Evolutionary conservation across 2,113 vertebrate genomes (phyloP), one percentile per base, ranked within the genome.

Genomic region (Calidris pygmaea): DNA sequence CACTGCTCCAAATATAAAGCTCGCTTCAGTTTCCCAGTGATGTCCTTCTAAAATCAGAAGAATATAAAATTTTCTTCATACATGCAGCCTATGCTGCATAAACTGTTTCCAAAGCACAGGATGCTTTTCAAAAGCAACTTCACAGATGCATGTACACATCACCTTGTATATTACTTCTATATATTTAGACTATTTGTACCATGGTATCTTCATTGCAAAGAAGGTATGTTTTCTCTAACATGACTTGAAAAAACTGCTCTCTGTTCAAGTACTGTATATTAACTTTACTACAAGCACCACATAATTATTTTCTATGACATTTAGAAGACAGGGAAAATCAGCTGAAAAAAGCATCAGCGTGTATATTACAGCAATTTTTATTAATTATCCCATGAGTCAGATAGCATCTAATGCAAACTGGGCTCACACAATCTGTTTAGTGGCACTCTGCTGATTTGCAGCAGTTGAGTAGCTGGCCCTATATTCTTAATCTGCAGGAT

Each of bases 381-480:
- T 94, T 93, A 96, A 95, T 81, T 96, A 87, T 34, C 29, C 75
- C 30, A 37, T 93, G 87, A 93, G 74, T 96, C 93, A 96, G 62
- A 92, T 18, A 89, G 74, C 37, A 93, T 60, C 66, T 85, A 91
- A 89, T 18, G 66, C 89, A 95, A 75, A 89, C 81, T 35, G 70
- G 58, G 80, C 72, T 78, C 81, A 53, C 74, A 81, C 80, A 70
- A 41, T 53, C 70, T 93, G 56, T 93, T 95, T 58, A 79, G 77
- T 43, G 14, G 66, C 66, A 68, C 66, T 92, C 80, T 41, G 53
- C 35, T 65, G 92, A 92, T 93, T 60, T 75, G 73, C 88, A 73
- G 48, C 10, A 87, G 76, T 47, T 58, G 35, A 93, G 76, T 53
- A 85, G 89, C 37, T 81, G 76, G 73, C 66, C 72, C 62, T 41